A percentile compares a stretch with the other conserved stretches of the same genome.
These are phyloP conservation scores for Chionis minor DNA, from an alignment of 2,113 vertebrate species.

Conservation along the genomic window DNA sequence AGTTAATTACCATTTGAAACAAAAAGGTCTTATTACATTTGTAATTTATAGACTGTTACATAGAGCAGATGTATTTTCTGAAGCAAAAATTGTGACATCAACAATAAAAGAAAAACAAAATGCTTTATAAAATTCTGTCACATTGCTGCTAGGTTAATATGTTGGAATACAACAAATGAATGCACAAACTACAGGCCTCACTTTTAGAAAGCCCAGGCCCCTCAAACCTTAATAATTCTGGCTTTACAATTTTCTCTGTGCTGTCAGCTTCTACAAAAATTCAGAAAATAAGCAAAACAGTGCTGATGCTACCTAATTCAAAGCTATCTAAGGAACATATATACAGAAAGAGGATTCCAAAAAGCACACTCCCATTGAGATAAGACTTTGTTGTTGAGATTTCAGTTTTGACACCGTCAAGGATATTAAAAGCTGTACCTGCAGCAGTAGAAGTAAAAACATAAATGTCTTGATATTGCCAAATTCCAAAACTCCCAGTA, in stretches of 20 bases:
- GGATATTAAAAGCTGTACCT: neutral
- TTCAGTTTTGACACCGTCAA: neutral
- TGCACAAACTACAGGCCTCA: neutral
- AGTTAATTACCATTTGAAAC: slow-evolving; percentile 13
- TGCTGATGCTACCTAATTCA: neutral
- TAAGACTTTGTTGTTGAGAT: neutral
- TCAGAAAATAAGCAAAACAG: neutral
- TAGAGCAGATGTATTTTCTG: neutral
- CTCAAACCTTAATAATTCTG: neutral
- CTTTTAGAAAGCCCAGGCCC: neutral
- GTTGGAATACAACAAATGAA: neutral
- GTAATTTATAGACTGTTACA: neutral
- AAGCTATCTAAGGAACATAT: neutral
- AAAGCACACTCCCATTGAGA: neutral
- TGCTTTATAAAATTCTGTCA: neutral
- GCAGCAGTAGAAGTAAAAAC: neutral
- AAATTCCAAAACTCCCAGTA: neutral
- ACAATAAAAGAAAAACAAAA: neutral
- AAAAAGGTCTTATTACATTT: neutral
- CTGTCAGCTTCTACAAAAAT: neutral
- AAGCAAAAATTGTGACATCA: neutral
- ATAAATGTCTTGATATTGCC: neutral
- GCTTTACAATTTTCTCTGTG: neutral
- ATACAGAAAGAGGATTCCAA: neutral
- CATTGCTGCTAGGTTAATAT: neutral